phyloP scores from a whole-genome alignment of 2,797 vertebrate species.

The Dallia pectoralis region DNA sequence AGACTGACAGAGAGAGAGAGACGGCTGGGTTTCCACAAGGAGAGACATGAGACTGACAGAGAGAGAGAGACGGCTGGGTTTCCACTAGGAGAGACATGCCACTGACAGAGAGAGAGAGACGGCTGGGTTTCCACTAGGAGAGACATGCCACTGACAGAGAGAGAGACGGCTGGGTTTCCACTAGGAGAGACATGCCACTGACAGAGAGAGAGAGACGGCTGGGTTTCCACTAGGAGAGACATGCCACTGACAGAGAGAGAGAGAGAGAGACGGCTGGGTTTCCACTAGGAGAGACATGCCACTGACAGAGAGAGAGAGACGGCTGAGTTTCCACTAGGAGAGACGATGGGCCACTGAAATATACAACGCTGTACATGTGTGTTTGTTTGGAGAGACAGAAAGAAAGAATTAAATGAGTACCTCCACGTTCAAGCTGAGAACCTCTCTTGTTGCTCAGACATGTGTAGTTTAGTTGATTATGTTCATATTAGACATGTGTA shows the following conservation, averaged over 20 bases:
- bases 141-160: not conserved
- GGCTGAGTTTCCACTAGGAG: no score
- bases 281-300: not conserved
- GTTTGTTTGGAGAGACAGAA: not conserved
- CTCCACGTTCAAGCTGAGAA: conserved; percentile 13
- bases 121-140: no score
- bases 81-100: no score
- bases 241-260: conserved; percentile 80
- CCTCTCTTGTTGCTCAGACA: conserved; percentile 19
- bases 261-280: conserved; percentile 18
- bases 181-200: conserved; percentile 3
- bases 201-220: conserved; percentile 42
- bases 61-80: no score
- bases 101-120: no score
- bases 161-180: no score
- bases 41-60: not conserved
- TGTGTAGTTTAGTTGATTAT: no score
- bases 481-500: no score
- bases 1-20: not conserved
- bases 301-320: no score
- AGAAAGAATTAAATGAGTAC: conserved; percentile 15
- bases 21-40: no score
- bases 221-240: no score
- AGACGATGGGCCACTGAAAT: not conserved
- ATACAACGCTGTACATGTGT: not conserved